Percentiles rank a stretch among this genome's conserved stretches.
phyloP scores from a whole-genome alignment of 2,797 vertebrate genomes.

The Sciaenops ocellatus region DNA sequence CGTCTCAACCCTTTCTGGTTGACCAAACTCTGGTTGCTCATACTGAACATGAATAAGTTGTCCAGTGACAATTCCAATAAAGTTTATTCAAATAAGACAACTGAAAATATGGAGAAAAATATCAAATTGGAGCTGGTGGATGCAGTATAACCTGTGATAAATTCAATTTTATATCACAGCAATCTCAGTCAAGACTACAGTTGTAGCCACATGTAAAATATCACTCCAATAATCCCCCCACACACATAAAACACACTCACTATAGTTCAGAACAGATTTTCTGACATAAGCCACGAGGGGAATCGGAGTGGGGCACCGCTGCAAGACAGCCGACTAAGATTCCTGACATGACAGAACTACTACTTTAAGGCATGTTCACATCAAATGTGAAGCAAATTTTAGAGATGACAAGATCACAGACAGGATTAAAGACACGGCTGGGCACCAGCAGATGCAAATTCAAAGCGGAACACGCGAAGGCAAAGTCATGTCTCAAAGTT shows the following conservation, averaged over 20 bases:
- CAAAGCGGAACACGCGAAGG: too few relatives aligned
- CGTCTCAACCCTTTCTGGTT: background rate
- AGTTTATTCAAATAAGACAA: background rate
- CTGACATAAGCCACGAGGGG: background rate
- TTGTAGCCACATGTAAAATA: background rate
- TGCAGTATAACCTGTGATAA: too few relatives aligned
- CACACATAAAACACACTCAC: too few relatives aligned
- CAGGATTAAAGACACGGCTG: background rate
- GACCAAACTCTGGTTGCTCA: background rate
- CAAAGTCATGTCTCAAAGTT: too few relatives aligned
- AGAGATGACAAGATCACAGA: background rate
- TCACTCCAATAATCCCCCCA: background rate
- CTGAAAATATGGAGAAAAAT: background rate
- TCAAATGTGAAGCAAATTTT: background rate
- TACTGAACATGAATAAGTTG: too few relatives aligned
- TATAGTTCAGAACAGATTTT: constrained; percentile 1
- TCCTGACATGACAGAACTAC: background rate
- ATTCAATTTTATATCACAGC: background rate
- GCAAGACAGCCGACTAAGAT: background rate
- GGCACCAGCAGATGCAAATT: background rate
- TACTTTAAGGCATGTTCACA: background rate
- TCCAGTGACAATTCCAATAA: background rate
- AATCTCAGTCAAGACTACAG: constrained; percentile 1
- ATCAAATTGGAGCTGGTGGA: background rate
- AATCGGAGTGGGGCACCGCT: background rate